Percentiles rank a stretch among this genome's conserved stretches.
Conservation (phyloP, 2,113 vertebrate genomes). For the Microcebus lehilahytsara region DNA sequence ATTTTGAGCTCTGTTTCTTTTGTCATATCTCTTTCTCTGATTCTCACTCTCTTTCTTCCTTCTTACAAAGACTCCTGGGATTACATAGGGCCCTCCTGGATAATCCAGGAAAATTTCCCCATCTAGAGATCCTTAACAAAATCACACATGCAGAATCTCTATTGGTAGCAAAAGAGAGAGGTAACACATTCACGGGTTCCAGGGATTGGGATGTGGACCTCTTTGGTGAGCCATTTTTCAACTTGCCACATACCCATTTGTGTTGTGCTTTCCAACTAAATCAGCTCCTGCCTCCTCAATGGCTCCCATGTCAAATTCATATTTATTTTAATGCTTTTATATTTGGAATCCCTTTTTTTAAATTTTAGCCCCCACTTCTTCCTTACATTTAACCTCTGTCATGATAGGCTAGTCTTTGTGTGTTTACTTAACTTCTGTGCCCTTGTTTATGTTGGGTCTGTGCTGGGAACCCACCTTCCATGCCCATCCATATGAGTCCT, state of each 20-base stretch:
- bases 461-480: background rate
- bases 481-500: background rate
- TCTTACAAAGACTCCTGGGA: background rate
- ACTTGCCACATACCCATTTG: background rate
- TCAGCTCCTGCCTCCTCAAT: background rate
- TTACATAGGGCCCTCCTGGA: background rate
- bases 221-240: background rate
- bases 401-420: background rate
- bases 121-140: background rate
- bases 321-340: background rate
- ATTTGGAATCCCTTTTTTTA: background rate
- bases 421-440: background rate
- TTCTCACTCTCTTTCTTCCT: background rate
- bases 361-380: background rate
- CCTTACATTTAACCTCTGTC: background rate
- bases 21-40: background rate
- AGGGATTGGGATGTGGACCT: background rate
- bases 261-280: background rate
- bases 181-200: background rate
- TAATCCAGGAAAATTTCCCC: background rate
- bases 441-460: background rate
- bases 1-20: background rate
- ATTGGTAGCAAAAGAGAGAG: background rate
- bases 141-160: background rate
- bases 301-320: background rate